These are phyloP conservation scores for Spatula clypeata DNA, from an alignment of 2,797 vertebrate genomes.

Conservation along the genomic window DNA sequence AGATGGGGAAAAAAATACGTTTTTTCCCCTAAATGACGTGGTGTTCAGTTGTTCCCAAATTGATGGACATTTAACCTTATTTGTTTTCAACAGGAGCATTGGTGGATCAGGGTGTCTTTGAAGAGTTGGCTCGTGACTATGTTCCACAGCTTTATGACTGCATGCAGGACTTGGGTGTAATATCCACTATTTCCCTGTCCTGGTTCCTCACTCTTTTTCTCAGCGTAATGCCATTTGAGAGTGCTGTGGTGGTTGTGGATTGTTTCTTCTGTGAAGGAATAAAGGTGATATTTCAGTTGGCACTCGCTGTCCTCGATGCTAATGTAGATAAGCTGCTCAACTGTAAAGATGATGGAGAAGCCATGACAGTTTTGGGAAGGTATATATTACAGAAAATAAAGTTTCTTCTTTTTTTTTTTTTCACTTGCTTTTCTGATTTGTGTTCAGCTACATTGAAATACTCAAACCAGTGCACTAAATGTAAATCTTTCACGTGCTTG, in stretches of 20 bases:
- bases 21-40: not conserved
- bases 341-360: constrained; percentile 98
- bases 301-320: constrained; percentile 94
- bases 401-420: not conserved
- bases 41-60: not conserved
- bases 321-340: constrained; percentile 94
- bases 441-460: not conserved
- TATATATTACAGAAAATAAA: constrained; percentile 68
- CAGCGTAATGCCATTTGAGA: constrained; percentile 98
- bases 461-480: not conserved
- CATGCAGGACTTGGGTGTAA: constrained; percentile 98
- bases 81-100: constrained; percentile 88
- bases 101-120: constrained; percentile 98
- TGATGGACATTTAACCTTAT: not conserved
- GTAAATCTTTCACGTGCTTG: not conserved
- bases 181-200: constrained; percentile 97
- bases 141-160: constrained; percentile 98
- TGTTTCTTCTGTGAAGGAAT: constrained; percentile 99
- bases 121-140: constrained; percentile 94
- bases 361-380: constrained; percentile 99
- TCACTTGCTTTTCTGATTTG: not conserved
- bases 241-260: constrained; percentile 97
- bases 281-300: constrained; percentile 98
- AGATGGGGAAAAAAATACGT: not conserved
- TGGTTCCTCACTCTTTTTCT: constrained; percentile 99